A percentile compares a stretch with the other conserved stretches of the same genome.
These are phyloP conservation scores for Mastomys natalensis DNA, from an alignment of 2,113 vertebrate genomes.

Conservation along the genomic window DNA sequence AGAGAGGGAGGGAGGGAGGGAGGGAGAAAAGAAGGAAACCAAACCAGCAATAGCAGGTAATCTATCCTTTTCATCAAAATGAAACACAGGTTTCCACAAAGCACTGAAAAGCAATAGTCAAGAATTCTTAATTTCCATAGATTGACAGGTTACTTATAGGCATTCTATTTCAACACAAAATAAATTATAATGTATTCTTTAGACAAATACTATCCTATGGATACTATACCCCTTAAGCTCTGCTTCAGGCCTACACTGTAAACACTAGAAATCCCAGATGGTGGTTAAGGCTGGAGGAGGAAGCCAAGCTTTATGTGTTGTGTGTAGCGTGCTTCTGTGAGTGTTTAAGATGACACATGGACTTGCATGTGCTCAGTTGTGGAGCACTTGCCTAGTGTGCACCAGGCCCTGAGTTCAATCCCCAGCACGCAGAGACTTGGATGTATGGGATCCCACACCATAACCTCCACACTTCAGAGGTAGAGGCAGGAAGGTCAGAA, in stretches of 20 bases:
- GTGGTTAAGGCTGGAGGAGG: neutral
- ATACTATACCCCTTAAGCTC: neutral
- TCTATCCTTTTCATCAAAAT: neutral
- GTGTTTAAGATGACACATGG: neutral
- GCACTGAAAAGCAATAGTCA: neutral
- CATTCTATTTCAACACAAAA: neutral
- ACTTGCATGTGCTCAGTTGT: neutral
- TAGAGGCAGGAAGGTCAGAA: neutral
- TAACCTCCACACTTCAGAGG: neutral
- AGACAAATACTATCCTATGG: neutral
- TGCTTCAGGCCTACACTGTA: neutral
- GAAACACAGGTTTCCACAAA: neutral
- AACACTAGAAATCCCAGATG: neutral
- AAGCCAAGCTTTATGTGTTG: too few species aligned
- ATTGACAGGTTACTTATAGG: constrained; percentile 13
- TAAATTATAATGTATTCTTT: neutral
- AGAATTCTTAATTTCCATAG: neutral
- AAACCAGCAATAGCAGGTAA: neutral
- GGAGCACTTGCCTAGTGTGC: neutral
- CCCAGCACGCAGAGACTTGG: neutral
- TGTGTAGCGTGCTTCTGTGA: neutral
- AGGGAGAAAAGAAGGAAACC: neutral
- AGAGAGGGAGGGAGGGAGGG: too few species aligned
- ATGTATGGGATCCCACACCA: neutral
- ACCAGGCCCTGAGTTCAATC: neutral